Base-by-base conservation (phyloP, 2,113 vertebrate genomes). In the Ictalurus furcatus region DNA sequence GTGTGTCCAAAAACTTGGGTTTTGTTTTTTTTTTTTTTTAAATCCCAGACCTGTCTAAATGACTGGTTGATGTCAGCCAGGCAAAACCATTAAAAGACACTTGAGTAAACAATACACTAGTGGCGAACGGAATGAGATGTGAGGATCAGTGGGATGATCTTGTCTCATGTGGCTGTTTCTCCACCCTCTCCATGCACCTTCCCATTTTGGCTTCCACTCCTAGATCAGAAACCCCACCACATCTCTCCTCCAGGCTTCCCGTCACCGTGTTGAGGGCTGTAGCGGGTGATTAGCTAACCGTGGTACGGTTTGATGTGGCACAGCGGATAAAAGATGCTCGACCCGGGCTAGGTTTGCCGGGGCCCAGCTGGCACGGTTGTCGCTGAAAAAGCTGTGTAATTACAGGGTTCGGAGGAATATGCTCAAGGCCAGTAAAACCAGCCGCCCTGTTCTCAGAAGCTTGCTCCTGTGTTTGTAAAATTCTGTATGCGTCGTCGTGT, bases 291-390 rank as follows among this genome's bases (percentile, higher is more conserved):
- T 90, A 90, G 25, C 85, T 86, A 79, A 87, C 89, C 88, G 11
- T 40, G 2, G 78, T 5, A 80, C 13, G 58, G 82, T 84, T 93
- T 91, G 85, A 91, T 91, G 92, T 92, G 92, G 92, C 21, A 4
- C 21, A 3, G 14, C 28, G 74, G 81, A 85, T 83, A 76, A 44
- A 84, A 81, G 73, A 84, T 63, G 6, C 12, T 23, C 76, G 30
- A 25, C 74, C 85, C 28, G 88, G 78, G 73, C 1, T 88, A 82
- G 89, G 86, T 84, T 91, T 84, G 30, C 82, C 83, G 54, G 56
- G 76, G 56, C 25, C 25, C 85, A 63, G 71, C 61, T 87, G 82
- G 82, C 83, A 80, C 11, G 28, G 59, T 59, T 14, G 71, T 67
- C 71, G 19, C 87, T 85, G 83, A 84, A 89, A 61, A 61, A 84